Evolutionary conservation across 2,113 vertebrate genomes (phyloP).

Genomic region (Grallaria varia): DNA sequence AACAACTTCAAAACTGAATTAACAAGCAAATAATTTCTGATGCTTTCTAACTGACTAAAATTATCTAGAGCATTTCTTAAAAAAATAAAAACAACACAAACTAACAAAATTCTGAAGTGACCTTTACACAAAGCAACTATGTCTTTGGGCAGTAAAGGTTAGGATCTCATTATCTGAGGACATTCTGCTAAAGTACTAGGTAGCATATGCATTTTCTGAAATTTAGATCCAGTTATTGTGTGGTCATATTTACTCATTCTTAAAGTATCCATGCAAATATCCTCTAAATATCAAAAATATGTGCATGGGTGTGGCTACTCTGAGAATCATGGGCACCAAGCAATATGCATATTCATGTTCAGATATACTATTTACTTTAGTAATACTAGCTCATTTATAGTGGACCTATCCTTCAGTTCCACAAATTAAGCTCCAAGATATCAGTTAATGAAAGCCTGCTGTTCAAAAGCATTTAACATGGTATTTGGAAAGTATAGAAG

Average conservation of each 20-base stretch:
- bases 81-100: neutral
- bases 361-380: neutral
- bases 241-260: neutral
- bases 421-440: neutral
- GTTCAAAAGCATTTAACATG: neutral
- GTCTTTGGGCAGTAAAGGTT: neutral
- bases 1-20: neutral
- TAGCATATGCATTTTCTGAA: neutral
- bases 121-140: neutral
- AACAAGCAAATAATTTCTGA: neutral
- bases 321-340: neutral
- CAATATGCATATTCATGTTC: neutral
- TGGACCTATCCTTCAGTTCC: neutral
- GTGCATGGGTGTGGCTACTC: neutral
- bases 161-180: neutral
- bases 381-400: neutral
- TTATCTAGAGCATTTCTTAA: neutral
- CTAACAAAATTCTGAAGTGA: neutral
- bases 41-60: neutral
- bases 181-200: neutral
- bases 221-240: neutral
- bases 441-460: neutral
- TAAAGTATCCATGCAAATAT: neutral
- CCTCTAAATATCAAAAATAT: neutral
- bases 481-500: neutral